Evolutionary conservation across 2,113 vertebrate species (phyloP).

Genomic region (Dasyornis broadbenti): DNA sequence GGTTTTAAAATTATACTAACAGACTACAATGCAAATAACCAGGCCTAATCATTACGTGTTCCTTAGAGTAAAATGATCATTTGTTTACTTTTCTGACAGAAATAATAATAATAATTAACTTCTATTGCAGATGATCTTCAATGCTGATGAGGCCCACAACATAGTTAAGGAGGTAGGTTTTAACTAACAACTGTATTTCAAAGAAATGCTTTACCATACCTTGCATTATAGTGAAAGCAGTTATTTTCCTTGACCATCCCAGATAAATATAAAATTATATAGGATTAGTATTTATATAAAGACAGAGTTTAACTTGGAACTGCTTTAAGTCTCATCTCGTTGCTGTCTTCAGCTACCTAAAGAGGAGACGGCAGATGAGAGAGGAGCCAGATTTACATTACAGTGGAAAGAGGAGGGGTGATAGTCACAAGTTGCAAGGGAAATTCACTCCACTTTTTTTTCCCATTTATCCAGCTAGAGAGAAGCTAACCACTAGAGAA

Average conservation of each 20-base stretch:
- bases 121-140: conserved; percentile 71
- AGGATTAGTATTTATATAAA: neutral
- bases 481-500: neutral
- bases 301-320: neutral
- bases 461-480: neutral
- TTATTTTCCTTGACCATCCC: neutral
- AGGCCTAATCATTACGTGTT: fast-evolving
- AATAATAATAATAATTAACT: neutral
- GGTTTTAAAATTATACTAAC: neutral
- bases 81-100: neutral
- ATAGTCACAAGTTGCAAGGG: neutral
- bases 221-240: neutral
- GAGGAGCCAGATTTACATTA: neutral
- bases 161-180: conserved; percentile 75
- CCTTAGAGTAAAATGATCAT: neutral
- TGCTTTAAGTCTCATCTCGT: neutral
- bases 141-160: conserved; percentile 74
- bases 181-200: neutral
- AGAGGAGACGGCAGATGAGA: neutral
- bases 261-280: neutral
- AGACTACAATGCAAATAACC: neutral
- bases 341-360: neutral
- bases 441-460: neutral
- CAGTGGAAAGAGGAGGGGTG: neutral
- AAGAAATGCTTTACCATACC: neutral